Conservation (phyloP, 1,140 invertebrate species). For the Pseudachorutes palmiensis region DNA sequence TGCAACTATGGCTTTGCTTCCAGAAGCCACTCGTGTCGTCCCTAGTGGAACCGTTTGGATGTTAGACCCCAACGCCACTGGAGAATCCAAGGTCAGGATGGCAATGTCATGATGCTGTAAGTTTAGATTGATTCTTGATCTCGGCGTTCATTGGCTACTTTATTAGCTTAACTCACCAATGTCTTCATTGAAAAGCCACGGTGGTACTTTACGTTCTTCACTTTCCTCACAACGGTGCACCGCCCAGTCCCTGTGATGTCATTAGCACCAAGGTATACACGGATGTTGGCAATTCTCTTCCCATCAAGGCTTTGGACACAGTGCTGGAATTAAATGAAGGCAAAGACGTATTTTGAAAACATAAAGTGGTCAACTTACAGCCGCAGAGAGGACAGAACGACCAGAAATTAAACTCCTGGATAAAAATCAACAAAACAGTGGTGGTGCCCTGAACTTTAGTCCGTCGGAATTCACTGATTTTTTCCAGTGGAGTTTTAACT, state of each 20-base stretch:
- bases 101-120: slow-evolving; percentile 74
- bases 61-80: slow-evolving; percentile 62
- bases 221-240: neutral
- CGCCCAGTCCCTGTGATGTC: neutral
- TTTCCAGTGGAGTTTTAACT: neutral
- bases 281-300: slow-evolving; percentile 3
- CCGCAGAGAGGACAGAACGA: neutral
- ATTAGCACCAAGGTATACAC: slow-evolving; percentile 18
- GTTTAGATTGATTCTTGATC: slow-evolving; percentile 39
- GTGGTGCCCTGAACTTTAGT: no score
- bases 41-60: slow-evolving; percentile 65
- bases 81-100: slow-evolving; percentile 67
- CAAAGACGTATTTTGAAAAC: neutral
- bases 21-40: slow-evolving; percentile 48
- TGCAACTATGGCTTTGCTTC: neutral
- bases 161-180: slow-evolving; percentile 16
- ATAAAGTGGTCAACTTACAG: slow-evolving; percentile 2
- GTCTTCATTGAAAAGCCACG: slow-evolving; percentile 24
- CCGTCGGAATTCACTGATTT: no score
- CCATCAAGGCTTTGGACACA: slow-evolving; percentile 1
- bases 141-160: neutral
- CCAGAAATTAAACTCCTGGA: neutral
- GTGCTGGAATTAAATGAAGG: neutral
- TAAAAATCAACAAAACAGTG: neutral
- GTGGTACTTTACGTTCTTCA: slow-evolving; percentile 24